A percentile compares a stretch with the other conserved stretches of the same genome.
Conservation (phyloP, 2,888 invertebrate species). For the Polymixis lichenea region DNA sequence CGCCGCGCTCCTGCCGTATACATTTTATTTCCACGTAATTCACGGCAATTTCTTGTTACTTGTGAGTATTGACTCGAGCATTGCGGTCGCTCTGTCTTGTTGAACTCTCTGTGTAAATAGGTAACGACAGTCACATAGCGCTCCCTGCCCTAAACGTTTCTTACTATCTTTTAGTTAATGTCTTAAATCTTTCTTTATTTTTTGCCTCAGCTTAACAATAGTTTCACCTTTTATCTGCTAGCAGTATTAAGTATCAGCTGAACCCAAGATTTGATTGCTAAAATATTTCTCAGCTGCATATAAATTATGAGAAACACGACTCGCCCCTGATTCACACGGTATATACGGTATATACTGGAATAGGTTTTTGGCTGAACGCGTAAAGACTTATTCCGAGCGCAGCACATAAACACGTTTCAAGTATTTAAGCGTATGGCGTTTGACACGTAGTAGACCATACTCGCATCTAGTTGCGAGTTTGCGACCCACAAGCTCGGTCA, state of each 20-base stretch:
- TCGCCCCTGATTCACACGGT: background rate
- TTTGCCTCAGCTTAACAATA: background rate
- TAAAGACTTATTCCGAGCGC: no score
- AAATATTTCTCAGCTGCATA: background rate
- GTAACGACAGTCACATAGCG: background rate
- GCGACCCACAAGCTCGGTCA: no score
- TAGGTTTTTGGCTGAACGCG: no score
- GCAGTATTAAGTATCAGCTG: background rate
- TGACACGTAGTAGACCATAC: no score
- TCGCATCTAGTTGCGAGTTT: no score
- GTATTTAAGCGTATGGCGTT: no score
- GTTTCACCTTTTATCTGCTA: background rate
- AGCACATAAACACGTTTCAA: no score
- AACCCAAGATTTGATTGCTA: background rate
- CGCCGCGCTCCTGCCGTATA: background rate
- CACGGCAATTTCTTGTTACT: constrained; percentile 9
- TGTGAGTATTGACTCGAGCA: background rate
- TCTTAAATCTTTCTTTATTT: background rate
- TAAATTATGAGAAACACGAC: background rate
- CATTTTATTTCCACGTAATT: constrained; percentile 7
- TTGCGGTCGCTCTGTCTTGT: background rate
- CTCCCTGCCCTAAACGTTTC: background rate
- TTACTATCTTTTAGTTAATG: no score
- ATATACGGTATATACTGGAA: background rate
- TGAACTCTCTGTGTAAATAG: background rate